phyloP scores from a whole-genome alignment of 2,113 vertebrate genomes.

The Calyptomena viridis region DNA sequence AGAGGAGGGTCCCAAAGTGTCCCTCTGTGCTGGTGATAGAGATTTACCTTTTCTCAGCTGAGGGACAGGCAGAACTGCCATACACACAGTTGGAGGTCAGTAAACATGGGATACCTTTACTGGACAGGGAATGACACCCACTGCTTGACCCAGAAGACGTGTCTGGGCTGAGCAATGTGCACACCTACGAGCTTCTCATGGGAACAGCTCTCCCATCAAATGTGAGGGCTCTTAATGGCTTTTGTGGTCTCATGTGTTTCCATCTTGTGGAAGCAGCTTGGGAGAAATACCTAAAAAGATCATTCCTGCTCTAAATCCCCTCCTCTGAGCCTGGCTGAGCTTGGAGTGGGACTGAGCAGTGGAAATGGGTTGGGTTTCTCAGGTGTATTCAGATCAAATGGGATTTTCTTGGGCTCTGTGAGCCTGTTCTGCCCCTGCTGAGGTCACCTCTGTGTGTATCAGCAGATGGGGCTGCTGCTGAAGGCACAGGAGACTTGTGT shows the following conservation, averaged over 20 bases:
- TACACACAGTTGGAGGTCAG: not conserved
- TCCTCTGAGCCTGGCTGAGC: not conserved
- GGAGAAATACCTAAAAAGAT: not conserved
- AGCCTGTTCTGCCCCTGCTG: not conserved
- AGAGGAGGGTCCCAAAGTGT: not conserved
- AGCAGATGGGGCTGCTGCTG: not conserved
- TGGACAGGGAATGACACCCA: not conserved
- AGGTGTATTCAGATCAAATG: not conserved
- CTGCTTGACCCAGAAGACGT: conserved; percentile 2
- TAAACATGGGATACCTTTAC: not conserved
- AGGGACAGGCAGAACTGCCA: not conserved
- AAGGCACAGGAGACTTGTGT: not conserved
- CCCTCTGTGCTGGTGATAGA: not conserved
- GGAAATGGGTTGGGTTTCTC: not conserved
- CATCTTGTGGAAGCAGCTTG: not conserved
- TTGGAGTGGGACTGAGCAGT: not conserved
- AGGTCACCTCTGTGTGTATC: not conserved
- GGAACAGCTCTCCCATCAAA: not conserved
- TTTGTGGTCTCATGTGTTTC: not conserved
- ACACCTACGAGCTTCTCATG: conserved; percentile 31
- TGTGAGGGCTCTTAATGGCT: not conserved
- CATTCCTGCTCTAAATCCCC: not conserved
- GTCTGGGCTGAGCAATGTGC: not conserved
- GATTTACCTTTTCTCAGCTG: not conserved
- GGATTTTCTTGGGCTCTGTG: not conserved